Conservation (phyloP, 2,888 invertebrate genomes). For the Lymantria monacha region DNA sequence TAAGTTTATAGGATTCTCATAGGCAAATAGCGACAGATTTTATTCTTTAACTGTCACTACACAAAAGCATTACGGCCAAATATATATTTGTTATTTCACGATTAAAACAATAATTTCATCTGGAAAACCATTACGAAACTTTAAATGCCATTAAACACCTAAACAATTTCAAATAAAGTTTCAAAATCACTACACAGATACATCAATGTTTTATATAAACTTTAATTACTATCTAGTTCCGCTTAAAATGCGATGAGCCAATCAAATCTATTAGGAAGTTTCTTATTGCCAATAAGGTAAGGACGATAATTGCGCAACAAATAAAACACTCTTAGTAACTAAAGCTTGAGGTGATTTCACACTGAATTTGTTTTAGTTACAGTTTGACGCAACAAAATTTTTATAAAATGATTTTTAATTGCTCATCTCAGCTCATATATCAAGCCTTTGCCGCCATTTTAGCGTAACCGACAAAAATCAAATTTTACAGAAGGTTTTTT, state of each 20-base stretch:
- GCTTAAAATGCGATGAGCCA: slow-evolving; percentile 18
- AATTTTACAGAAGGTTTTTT: too few species aligned
- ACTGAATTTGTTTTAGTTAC: background rate
- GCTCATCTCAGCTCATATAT: too few species aligned
- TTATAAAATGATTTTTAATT: background rate
- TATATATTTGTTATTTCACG: too few species aligned
- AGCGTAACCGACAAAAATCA: too few species aligned
- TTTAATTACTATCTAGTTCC: slow-evolving; percentile 19
- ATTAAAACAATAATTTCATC: too few species aligned
- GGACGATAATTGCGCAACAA: slow-evolving; percentile 17
- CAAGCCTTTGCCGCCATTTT: too few species aligned
- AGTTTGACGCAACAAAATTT: background rate
- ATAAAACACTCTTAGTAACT: slow-evolving; percentile 15
- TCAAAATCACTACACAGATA: slow-evolving; percentile 1
- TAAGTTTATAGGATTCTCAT: too few species aligned
- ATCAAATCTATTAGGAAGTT: slow-evolving; percentile 19
- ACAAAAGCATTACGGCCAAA: too few species aligned
- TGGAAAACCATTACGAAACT: too few species aligned
- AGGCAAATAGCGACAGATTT: too few species aligned
- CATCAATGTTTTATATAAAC: slow-evolving; percentile 10
- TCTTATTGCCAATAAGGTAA: slow-evolving; percentile 19
- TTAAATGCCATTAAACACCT: too few species aligned
- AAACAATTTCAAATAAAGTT: slow-evolving; percentile 3
- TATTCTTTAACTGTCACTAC: too few species aligned
- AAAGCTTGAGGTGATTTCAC: background rate